Conservation (phyloP, 2,113 vertebrate genomes). For the Boulengeromyrus knoepffleri region DNA sequence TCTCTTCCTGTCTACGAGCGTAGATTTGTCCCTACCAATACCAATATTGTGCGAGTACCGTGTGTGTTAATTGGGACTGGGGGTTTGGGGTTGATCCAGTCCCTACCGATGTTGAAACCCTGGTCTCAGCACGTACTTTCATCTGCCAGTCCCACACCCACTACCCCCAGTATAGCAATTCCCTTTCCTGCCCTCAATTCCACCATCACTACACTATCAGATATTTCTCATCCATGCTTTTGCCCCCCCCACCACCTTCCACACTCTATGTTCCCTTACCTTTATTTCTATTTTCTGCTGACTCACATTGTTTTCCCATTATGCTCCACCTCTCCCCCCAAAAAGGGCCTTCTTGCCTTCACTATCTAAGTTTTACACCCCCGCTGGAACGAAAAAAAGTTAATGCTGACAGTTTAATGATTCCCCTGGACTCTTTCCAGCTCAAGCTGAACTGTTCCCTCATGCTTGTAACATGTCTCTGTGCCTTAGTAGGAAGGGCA, state of each 20-base stretch:
- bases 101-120: neutral
- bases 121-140: neutral
- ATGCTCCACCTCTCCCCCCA: neutral
- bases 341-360: neutral
- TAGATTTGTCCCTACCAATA: neutral
- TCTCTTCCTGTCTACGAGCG: neutral
- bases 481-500: conserved; percentile 54
- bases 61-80: neutral
- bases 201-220: neutral
- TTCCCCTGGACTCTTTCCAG: conserved; percentile 37
- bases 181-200: neutral
- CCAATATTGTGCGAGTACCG: neutral
- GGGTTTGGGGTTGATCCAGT: neutral
- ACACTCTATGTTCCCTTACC: neutral
- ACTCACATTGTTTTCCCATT: neutral
- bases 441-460: conserved; percentile 39
- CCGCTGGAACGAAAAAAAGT: conserved; percentile 42
- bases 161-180: neutral
- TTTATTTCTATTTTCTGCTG: neutral
- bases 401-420: conserved; percentile 62
- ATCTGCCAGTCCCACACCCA: neutral
- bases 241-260: neutral
- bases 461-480: conserved; percentile 50
- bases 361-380: conserved; percentile 12
- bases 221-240: neutral